Conservation (phyloP, 2,888 invertebrate species). For the Lumbricus terrestris region DNA sequence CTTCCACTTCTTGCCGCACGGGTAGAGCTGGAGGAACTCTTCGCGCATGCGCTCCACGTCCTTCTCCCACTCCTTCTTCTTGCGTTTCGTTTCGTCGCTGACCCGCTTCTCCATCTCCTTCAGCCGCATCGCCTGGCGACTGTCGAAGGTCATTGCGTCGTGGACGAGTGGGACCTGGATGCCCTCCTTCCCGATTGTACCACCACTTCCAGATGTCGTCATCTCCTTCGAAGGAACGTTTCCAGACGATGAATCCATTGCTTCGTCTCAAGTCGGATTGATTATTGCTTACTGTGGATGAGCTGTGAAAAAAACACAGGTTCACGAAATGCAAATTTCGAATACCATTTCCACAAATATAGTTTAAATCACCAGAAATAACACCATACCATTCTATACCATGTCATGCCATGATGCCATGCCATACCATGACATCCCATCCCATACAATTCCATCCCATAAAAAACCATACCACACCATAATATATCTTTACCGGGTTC, state of each 20-base stretch:
- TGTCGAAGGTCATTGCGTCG: conserved; percentile 36
- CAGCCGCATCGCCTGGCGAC: conserved; percentile 27
- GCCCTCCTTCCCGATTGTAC: neutral
- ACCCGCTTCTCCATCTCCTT: conserved; percentile 37
- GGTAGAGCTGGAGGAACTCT: conserved; percentile 37
- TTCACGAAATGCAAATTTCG: no score
- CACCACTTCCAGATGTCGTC: neutral
- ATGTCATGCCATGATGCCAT: no score
- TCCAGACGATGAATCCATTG: neutral
- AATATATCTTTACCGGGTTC: no score
- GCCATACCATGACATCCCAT: no score
- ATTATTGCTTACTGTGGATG: neutral
- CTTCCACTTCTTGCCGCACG: conserved; percentile 35
- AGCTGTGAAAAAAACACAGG: no score
- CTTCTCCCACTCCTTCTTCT: conserved; percentile 37
- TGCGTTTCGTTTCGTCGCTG: conserved; percentile 33
- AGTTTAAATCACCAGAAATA: no score
- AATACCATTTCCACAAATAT: neutral
- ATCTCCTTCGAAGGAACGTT: neutral
- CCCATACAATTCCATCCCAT: no score
- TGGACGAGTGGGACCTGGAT: conserved; percentile 30
- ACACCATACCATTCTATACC: no score
- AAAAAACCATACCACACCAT: no score
- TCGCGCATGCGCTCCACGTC: conserved; percentile 37
- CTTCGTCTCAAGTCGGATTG: neutral